Percentiles rank a stretch among this genome's conserved stretches.
phyloP scores from a whole-genome alignment of 2,888 invertebrate species.

The Catocala nupta region DNA sequence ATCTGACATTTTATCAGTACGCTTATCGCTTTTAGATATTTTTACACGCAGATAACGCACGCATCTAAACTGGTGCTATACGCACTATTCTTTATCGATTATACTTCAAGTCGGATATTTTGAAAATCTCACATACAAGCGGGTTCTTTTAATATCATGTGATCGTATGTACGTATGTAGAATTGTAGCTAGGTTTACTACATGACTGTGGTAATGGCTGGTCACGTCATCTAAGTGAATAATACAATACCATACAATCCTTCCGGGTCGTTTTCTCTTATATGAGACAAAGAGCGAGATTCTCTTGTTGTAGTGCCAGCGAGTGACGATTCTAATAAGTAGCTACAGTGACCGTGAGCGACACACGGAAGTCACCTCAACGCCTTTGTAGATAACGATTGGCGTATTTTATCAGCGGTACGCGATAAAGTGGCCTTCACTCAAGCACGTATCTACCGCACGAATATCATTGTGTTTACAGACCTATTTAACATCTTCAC shows the following conservation, averaged over 20 bases:
- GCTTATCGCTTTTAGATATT: slow-evolving; percentile 56
- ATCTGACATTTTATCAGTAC: slow-evolving; percentile 45
- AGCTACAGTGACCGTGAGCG: slow-evolving; percentile 72
- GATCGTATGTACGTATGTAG: no score
- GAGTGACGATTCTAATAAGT: slow-evolving; percentile 62
- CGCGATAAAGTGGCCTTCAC: slow-evolving; percentile 51
- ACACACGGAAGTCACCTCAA: slow-evolving; percentile 79
- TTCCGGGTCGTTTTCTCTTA: slow-evolving; percentile 11
- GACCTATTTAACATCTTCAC: slow-evolving; percentile 8
- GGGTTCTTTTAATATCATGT: no score
- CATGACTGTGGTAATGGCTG: neutral
- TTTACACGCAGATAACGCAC: slow-evolving; percentile 57
- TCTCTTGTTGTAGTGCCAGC: slow-evolving; percentile 7
- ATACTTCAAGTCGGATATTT: neutral
- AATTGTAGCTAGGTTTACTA: neutral
- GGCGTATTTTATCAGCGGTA: slow-evolving; percentile 50
- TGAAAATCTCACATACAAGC: no score
- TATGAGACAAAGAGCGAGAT: slow-evolving; percentile 28
- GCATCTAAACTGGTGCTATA: slow-evolving; percentile 29
- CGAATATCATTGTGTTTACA: slow-evolving; percentile 15
- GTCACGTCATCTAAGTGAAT: neutral
- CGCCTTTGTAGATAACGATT: slow-evolving; percentile 72
- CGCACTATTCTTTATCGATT: neutral
- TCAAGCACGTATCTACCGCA: slow-evolving; percentile 32
- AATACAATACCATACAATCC: slow-evolving; percentile 6